Conservation (phyloP, 2,888 invertebrate species). For the Cryptops parisi region DNA sequence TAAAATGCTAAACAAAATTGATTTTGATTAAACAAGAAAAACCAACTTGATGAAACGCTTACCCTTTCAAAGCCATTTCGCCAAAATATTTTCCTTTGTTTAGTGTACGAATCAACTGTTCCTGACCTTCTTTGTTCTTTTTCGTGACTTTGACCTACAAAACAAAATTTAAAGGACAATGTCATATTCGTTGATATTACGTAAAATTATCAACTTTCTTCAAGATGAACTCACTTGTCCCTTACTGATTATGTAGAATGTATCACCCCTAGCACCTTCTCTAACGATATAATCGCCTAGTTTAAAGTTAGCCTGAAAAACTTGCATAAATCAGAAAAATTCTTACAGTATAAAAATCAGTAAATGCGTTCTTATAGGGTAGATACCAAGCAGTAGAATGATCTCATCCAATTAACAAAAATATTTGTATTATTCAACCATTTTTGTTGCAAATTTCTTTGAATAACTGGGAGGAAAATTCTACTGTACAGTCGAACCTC, state of each 20-base stretch:
- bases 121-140: conserved; percentile 44
- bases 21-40: background rate
- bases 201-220: too few relatives aligned
- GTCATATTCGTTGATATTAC: too few relatives aligned
- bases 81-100: conserved; percentile 95
- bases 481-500: too few relatives aligned
- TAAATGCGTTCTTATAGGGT: background rate
- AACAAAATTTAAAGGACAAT: too few relatives aligned
- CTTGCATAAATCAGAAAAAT: conserved; percentile 18
- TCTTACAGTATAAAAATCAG: background rate
- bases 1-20: conserved; percentile 2
- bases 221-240: conserved; percentile 48
- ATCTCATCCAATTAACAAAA: too few relatives aligned
- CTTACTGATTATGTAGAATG: conserved; percentile 94
- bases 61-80: conserved; percentile 90
- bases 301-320: conserved; percentile 60
- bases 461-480: too few relatives aligned
- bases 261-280: conserved; percentile 90
- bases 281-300: conserved; percentile 91
- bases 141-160: conserved; percentile 81
- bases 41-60: conserved; percentile 26
- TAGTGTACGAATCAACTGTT: conserved; percentile 76
- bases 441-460: too few relatives aligned
- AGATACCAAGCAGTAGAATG: conserved; percentile 20
- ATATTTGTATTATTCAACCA: too few relatives aligned